Percentiles rank a stretch among this genome's conserved stretches.
Conservation (phyloP, 2,113 vertebrate species). For the Cercocebus atys region DNA sequence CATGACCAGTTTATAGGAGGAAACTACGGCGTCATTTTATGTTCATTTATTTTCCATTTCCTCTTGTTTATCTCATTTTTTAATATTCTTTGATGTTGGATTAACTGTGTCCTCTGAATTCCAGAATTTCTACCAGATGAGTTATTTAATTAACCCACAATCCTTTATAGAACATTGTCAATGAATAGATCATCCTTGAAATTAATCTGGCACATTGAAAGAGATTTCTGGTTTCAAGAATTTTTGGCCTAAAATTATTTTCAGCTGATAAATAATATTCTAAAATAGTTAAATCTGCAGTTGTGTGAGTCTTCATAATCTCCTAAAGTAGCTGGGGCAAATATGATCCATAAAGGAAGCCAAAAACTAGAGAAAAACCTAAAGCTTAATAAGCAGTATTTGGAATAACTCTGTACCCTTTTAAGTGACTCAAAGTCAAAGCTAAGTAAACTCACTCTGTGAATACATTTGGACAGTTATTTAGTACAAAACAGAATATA, state of each 20-base stretch:
- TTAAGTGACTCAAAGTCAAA: not conserved
- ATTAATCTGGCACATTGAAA: not conserved
- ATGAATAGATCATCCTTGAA: conserved; percentile 56
- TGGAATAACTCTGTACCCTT: not conserved
- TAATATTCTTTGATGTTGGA: conserved; percentile 51
- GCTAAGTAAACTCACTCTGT: not conserved
- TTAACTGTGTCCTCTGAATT: conserved; percentile 69
- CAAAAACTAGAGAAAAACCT: not conserved
- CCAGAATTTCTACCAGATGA: conserved; percentile 54
- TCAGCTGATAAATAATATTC: conserved; percentile 47
- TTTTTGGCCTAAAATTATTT: conserved; percentile 43
- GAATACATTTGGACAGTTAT: not conserved
- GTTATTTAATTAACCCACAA: conserved; percentile 53
- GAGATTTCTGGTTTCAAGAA: conserved; percentile 3
- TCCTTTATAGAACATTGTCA: conserved; percentile 6
- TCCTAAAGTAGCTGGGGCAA: not conserved
- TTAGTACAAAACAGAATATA: not conserved
- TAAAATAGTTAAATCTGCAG: conserved; percentile 2
- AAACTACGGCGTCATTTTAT: conserved; percentile 31
- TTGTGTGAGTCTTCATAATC: not conserved
- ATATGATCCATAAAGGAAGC: not conserved
- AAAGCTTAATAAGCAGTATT: not conserved
- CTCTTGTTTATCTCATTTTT: conserved; percentile 66
- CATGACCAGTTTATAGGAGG: conserved; percentile 43
- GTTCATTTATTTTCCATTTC: conserved; percentile 69